Percentiles rank a stretch among this genome's conserved stretches.
Conservation (phyloP, 2,113 vertebrate species). For the Silurus glanis region DNA sequence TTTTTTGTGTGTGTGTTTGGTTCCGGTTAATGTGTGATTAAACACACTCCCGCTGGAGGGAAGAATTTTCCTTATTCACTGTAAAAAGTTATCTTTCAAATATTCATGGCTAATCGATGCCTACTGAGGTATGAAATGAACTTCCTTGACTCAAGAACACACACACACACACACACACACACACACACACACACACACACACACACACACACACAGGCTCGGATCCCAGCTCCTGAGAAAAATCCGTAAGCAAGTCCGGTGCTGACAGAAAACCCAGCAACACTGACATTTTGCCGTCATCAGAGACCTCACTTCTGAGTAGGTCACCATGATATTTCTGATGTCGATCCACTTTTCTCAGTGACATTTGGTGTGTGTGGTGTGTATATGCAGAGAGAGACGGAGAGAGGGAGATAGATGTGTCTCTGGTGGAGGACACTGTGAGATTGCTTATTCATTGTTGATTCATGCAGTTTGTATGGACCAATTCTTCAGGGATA, state of each 20-base stretch:
- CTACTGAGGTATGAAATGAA: slow-evolving; percentile 74
- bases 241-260: not conserved
- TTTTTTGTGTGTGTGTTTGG: slow-evolving; percentile 3
- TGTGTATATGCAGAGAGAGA: not conserved
- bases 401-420: not conserved
- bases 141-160: slow-evolving; percentile 53
- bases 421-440: not conserved
- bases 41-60: slow-evolving; percentile 49
- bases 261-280: slow-evolving; percentile 13
- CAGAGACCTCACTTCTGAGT: slow-evolving; percentile 21
- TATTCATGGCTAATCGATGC: slow-evolving; percentile 74
- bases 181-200: not conserved
- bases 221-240: not conserved
- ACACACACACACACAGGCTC: not conserved
- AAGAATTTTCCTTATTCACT: slow-evolving; percentile 64
- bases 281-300: slow-evolving; percentile 37
- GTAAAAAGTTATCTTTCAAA: slow-evolving; percentile 72
- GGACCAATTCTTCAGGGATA: not conserved
- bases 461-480: slow-evolving; percentile 5
- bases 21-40: slow-evolving; percentile 63
- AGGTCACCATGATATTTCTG: slow-evolving; percentile 42
- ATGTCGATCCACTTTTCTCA: slow-evolving; percentile 29
- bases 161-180: not conserved
- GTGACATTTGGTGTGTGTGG: slow-evolving; percentile 33
- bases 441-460: slow-evolving; percentile 23